Conservation (phyloP, 2,888 invertebrate species). For the Andrena camellia region DNA sequence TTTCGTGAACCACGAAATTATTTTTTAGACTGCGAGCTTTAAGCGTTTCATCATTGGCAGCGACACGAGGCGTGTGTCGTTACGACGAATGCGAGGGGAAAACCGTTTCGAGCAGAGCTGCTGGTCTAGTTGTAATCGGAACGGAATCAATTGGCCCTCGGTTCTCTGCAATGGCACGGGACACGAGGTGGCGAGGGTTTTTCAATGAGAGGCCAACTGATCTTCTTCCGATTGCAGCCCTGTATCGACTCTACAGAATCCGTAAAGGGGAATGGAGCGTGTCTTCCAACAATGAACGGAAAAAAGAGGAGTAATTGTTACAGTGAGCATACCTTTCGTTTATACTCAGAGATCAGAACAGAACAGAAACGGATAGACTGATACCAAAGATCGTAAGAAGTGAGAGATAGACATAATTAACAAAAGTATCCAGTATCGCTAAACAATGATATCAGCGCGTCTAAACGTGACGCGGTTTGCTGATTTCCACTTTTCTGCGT, state of each 20-base stretch:
- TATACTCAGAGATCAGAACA: constrained; percentile 33
- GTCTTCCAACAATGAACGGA: constrained; percentile 73
- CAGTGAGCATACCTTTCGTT: constrained; percentile 36
- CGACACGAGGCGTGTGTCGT: constrained; percentile 22
- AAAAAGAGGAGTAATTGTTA: constrained; percentile 27
- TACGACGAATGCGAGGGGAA: neutral
- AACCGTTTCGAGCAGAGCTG: neutral
- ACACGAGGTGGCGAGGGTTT: no score
- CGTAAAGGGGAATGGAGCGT: constrained; percentile 56
- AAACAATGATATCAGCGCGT: constrained; percentile 27
- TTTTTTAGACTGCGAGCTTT: constrained; percentile 5
- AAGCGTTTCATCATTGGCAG: neutral
- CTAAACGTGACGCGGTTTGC: neutral
- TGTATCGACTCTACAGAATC: neutral
- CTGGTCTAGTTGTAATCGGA: neutral
- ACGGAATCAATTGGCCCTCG: neutral
- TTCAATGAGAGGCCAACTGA: neutral
- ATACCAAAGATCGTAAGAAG: constrained; percentile 72
- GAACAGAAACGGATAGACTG: constrained; percentile 79
- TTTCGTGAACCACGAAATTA: constrained; percentile 2
- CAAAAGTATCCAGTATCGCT: constrained; percentile 32
- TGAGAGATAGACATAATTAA: constrained; percentile 71
- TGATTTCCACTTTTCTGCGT: constrained; percentile 3
- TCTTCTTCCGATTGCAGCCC: neutral
- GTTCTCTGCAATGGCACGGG: neutral